Percentiles rank a stretch among this genome's conserved stretches.
phyloP scores from a whole-genome alignment of 2,113 vertebrate genomes.

The Laticauda laticaudata region DNA sequence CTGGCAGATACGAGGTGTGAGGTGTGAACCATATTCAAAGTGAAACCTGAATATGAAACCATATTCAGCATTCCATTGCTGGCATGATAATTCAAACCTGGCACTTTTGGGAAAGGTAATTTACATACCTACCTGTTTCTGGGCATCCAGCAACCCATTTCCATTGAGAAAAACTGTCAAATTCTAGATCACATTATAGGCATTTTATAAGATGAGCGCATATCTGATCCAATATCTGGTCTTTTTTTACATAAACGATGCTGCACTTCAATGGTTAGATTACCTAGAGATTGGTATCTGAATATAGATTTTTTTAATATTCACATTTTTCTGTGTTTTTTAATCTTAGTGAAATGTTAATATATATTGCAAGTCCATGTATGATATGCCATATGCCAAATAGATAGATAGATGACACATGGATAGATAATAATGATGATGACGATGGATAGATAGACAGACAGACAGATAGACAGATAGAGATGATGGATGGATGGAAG shows the following conservation, averaged over 20 bases:
- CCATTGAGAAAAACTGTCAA: not conserved
- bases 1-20: not conserved
- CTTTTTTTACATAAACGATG: not conserved
- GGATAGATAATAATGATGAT: too few species aligned
- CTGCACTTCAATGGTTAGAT: not conserved
- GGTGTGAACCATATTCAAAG: not conserved
- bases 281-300: not conserved
- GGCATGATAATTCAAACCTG: not conserved
- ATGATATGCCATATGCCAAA: not conserved
- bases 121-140: not conserved
- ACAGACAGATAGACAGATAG: not conserved
- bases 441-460: not conserved
- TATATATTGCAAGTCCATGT: not conserved
- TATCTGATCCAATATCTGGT: not conserved
- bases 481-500: too few species aligned
- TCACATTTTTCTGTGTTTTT: not conserved
- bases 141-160: not conserved
- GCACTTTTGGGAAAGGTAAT: not conserved
- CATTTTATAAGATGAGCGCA: not conserved
- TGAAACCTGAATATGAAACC: too few species aligned
- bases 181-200: not conserved
- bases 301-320: not conserved
- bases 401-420: not conserved
- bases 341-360: not conserved
- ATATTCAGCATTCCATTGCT: too few species aligned